These are phyloP conservation scores for Drosophila tropicalis DNA, from an alignment of 1,140 invertebrate species.

Conservation along the genomic window DNA sequence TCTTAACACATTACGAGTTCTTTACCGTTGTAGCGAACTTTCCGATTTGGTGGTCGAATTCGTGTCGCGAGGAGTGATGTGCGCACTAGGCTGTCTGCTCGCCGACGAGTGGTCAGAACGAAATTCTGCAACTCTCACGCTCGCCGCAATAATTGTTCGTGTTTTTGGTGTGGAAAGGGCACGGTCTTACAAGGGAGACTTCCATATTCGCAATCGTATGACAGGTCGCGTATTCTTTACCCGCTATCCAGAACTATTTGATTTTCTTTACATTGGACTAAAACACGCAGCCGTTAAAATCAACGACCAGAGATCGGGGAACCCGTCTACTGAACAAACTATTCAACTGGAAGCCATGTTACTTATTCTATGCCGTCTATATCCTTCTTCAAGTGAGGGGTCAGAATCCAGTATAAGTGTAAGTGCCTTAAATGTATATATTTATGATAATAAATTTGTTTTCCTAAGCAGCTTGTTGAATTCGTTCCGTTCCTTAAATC, in stretches of 20 bases:
- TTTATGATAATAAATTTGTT: constrained; percentile 57
- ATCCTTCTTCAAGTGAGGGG: constrained; percentile 88
- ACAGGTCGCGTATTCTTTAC: constrained; percentile 92
- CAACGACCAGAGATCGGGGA: not conserved
- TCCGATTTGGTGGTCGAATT: constrained; percentile 89
- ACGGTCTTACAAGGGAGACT: constrained; percentile 87
- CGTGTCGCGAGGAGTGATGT: constrained; percentile 88
- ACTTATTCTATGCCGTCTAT: constrained; percentile 90
- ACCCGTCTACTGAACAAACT: constrained; percentile 62
- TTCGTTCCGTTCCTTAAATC: constrained; percentile 85
- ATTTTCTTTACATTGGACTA: constrained; percentile 88
- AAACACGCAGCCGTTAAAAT: constrained; percentile 32
- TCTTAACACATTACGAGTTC: constrained; percentile 92
- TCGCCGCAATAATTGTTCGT: constrained; percentile 92
- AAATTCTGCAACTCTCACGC: constrained; percentile 94
- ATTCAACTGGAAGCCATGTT: constrained; percentile 90
- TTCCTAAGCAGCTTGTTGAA: constrained; percentile 85
- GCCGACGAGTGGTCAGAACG: constrained; percentile 91
- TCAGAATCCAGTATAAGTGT: constrained; percentile 88
- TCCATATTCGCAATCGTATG: constrained; percentile 90
- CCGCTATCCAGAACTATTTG: constrained; percentile 90
- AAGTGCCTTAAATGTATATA: constrained; percentile 10
- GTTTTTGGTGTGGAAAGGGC: constrained; percentile 95
- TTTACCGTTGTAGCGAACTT: constrained; percentile 91
- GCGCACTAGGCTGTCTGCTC: constrained; percentile 90